Base-by-base conservation (phyloP, 2,888 invertebrate genomes). In the Cryptops parisi region DNA sequence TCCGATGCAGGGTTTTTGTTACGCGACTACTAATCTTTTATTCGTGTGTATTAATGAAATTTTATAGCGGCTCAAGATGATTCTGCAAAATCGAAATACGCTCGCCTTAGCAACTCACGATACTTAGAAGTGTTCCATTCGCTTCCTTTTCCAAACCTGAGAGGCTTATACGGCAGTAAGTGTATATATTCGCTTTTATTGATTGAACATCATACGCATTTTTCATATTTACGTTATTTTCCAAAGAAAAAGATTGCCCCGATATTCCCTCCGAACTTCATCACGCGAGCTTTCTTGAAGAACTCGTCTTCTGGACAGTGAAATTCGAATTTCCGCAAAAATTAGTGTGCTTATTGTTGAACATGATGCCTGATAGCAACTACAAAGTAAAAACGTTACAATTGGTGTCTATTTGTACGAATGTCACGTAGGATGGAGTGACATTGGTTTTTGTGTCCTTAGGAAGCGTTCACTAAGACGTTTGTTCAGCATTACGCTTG, bases 291-390 rank as follows among this genome's bases (percentile, higher is more conserved):
- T 78, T 93, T 58, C 74, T 93, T 21, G 94, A 96, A 69, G 97
- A 97, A 73, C 78, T 97, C 60, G 87, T 96, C 61, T 96, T 97
- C 74, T 97, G 97, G 96, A 91, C 90, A 22, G 90, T 96, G 57
- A 88, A 88, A 67, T 91, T 86, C 70, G 93, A 96, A 70, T 97
- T 96, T 72, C 96, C 96, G 1, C 93, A 96, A 72, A 91, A 90
- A 67, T 78, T 97, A 54, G 94, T 96, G 51, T 96, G 94, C 65
- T 79, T 96, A 60, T 72, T 97, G 57, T 77, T 97, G 52, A 91
- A 93, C 67, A 86, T 97, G 83, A 73, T 97, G 63, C 94, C 94
- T 2, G 91, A 94, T 72, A 84, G 86, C 59, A 82, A 85, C 64
- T 96, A 94, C 67, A 96, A 96, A 78, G 86, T 84, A 62, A 56